These are phyloP conservation scores for Dipodomys merriami DNA, from an alignment of 2,113 vertebrate genomes.

Conservation along the genomic window DNA sequence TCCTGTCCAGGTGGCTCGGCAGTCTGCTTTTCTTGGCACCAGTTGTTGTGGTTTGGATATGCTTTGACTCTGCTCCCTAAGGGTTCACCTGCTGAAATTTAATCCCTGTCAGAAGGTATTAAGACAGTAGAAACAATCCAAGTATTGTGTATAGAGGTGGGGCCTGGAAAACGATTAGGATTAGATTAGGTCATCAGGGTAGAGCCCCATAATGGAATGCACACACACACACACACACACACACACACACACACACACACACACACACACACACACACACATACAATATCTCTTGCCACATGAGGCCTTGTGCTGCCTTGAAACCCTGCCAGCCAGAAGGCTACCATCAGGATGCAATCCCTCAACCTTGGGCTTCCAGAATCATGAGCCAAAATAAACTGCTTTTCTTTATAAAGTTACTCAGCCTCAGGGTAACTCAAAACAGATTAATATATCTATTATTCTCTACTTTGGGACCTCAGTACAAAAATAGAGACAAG, in stretches of 20 bases:
- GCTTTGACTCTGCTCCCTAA: not conserved
- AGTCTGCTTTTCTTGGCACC: not conserved
- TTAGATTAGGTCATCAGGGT: not conserved
- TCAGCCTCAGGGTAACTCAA: not conserved
- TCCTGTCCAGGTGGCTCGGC: not conserved
- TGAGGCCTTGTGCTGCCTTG: not conserved
- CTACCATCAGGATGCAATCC: not conserved
- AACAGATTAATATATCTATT: not conserved
- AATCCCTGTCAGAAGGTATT: not conserved
- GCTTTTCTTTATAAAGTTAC: constrained; percentile 3
- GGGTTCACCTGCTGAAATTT: not conserved
- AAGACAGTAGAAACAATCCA: not conserved
- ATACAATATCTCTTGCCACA: not conserved
- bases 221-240: not conserved
- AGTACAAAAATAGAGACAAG: not conserved
- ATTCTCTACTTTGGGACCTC: not conserved
- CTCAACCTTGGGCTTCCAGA: not conserved
- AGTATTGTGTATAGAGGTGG: not conserved
- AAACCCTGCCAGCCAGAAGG: not conserved
- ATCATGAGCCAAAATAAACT: not conserved
- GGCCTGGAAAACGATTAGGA: not conserved
- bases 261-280: not conserved
- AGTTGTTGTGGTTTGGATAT: not conserved
- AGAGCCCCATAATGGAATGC: not conserved
- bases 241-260: not conserved